phyloP scores from a whole-genome alignment of 2,113 vertebrate genomes.

The Ellobius talpinus region DNA sequence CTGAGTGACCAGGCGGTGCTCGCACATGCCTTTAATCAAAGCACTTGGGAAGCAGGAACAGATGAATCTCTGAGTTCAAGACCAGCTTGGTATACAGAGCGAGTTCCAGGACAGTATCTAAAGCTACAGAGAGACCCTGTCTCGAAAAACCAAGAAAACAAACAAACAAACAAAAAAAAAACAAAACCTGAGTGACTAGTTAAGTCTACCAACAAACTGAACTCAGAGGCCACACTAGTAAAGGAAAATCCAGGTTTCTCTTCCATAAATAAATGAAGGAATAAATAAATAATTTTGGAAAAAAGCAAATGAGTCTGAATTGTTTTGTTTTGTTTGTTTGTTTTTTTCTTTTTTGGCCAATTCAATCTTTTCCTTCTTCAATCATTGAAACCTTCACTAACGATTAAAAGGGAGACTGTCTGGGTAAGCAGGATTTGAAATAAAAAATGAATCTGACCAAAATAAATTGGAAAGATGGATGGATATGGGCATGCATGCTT shows the following conservation, averaged over 20 bases:
- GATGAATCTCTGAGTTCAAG: too few relatives aligned
- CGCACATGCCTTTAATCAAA: too few relatives aligned
- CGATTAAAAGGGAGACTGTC: neutral
- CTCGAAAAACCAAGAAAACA: too few relatives aligned
- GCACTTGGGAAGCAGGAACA: too few relatives aligned
- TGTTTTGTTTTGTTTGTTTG: too few relatives aligned
- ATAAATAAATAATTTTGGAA: neutral
- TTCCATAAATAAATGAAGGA: neutral
- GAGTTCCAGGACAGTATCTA: too few relatives aligned
- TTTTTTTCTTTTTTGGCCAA: too few relatives aligned
- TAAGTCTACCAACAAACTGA: neutral
- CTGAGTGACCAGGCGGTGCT: fast-evolving
- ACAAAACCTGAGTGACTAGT: too few relatives aligned
- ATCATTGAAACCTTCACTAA: neutral
- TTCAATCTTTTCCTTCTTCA: neutral
- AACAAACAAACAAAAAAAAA: too few relatives aligned
- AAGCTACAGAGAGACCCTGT: too few relatives aligned
- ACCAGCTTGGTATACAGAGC: too few relatives aligned
- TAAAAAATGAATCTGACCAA: neutral
- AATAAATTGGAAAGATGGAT: neutral
- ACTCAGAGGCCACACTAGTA: fast-evolving
- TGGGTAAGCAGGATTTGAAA: neutral
- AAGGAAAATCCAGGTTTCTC: neutral
- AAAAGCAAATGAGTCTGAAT: too few relatives aligned
- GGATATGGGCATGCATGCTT: neutral